These are phyloP conservation scores for Argynnis bischoffii DNA, from an alignment of 2,888 invertebrate species.

Conservation along the genomic window DNA sequence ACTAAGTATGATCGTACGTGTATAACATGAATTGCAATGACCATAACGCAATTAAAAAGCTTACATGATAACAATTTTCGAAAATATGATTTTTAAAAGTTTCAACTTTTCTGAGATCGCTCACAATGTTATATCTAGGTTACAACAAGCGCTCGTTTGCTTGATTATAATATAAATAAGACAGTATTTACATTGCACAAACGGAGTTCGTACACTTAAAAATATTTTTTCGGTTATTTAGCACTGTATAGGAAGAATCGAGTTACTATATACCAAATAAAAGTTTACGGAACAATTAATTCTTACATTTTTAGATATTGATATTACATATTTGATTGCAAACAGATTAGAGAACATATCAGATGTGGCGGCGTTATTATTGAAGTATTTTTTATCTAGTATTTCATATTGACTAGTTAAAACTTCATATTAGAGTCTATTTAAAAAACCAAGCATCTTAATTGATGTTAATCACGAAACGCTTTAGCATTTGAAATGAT, in stretches of 20 bases:
- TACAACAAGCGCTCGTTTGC: constrained; percentile 34
- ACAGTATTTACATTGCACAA: constrained; percentile 66
- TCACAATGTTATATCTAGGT: constrained; percentile 4
- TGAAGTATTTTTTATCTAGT: neutral
- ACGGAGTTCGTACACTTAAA: constrained; percentile 48
- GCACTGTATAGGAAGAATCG: constrained; percentile 63
- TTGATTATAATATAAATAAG: constrained; percentile 46
- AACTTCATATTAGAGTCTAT: neutral
- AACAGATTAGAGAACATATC: neutral
- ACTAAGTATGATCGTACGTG: constrained; percentile 7
- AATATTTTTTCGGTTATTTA: constrained; percentile 48
- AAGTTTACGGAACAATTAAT: constrained; percentile 1
- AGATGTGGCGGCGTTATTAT: constrained; percentile 6
- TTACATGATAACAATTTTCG: constrained; percentile 4
- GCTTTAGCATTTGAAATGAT: no score
- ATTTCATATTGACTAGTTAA: neutral
- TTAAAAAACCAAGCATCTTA: neutral
- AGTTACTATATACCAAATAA: constrained; percentile 43
- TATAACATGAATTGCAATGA: constrained; percentile 7
- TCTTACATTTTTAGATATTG: constrained; percentile 9
- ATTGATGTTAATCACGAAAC: no score
- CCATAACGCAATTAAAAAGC: constrained; percentile 11
- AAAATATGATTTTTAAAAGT: constrained; percentile 8
- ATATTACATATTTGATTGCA: neutral
- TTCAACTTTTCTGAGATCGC: constrained; percentile 14